These are phyloP conservation scores for Aphelinus atriplicis DNA, from an alignment of 1,140 invertebrate genomes.

Conservation along the genomic window DNA sequence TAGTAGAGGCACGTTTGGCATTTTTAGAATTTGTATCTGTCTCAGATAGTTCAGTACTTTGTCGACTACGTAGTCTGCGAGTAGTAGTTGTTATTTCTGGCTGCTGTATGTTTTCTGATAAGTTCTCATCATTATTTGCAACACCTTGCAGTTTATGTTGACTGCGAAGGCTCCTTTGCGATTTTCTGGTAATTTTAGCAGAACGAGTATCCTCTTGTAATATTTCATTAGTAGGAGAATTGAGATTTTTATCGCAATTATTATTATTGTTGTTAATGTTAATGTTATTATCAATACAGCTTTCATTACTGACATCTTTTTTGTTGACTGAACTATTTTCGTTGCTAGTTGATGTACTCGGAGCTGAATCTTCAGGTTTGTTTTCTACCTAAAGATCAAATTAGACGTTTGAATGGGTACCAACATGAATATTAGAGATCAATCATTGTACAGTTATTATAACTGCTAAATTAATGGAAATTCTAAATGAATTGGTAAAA, in stretches of 20 bases:
- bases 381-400: slow-evolving; percentile 52
- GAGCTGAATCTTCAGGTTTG: slow-evolving; percentile 48
- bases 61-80: slow-evolving; percentile 50
- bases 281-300: slow-evolving; percentile 33
- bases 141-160: slow-evolving; percentile 40
- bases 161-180: slow-evolving; percentile 46
- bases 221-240: slow-evolving; percentile 48
- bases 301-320: slow-evolving; percentile 30
- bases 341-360: slow-evolving; percentile 50
- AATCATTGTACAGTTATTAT: slow-evolving; percentile 16
- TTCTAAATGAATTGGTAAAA: neutral
- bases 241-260: slow-evolving; percentile 57
- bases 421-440: slow-evolving; percentile 1
- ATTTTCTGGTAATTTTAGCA: slow-evolving; percentile 42
- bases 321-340: slow-evolving; percentile 18
- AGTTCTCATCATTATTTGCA: slow-evolving; percentile 39
- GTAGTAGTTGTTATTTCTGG: slow-evolving; percentile 39
- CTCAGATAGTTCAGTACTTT: slow-evolving; percentile 42
- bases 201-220: slow-evolving; percentile 29
- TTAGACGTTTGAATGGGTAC: slow-evolving; percentile 50
- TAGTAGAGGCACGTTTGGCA: slow-evolving; percentile 45
- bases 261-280: slow-evolving; percentile 54
- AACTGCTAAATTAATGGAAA: slow-evolving; percentile 8
- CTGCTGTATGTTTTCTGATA: slow-evolving; percentile 31
- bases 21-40: slow-evolving; percentile 24